A percentile compares a stretch with the other conserved stretches of the same genome.
phyloP scores from a whole-genome alignment of 2,113 vertebrate genomes.

The Lynx canadensis region DNA sequence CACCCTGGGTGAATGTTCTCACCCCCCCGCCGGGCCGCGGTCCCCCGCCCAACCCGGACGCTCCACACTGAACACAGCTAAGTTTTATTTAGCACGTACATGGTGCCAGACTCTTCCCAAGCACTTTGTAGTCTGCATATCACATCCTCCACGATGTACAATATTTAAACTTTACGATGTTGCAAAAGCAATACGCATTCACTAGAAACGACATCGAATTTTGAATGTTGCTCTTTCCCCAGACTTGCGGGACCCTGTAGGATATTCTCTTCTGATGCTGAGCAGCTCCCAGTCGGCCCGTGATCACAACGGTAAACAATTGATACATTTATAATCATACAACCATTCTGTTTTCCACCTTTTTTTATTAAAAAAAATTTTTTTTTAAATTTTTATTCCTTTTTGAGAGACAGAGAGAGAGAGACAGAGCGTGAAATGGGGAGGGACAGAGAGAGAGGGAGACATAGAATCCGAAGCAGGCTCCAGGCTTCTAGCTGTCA shows the following conservation, averaged over 20 bases:
- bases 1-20: background rate
- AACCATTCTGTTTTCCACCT: background rate
- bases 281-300: background rate
- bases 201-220: background rate
- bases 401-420: too few relatives aligned
- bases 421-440: too few relatives aligned
- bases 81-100: background rate
- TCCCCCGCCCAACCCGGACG: background rate
- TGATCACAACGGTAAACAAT: background rate
- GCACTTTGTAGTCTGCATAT: background rate
- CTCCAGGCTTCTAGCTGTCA: too few relatives aligned
- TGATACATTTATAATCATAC: background rate
- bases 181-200: background rate
- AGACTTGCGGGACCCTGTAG: background rate
- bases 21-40: fast-evolving
- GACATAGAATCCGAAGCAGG: too few relatives aligned
- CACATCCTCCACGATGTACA: background rate
- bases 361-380: too few relatives aligned
- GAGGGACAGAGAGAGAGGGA: too few relatives aligned
- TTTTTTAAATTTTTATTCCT: too few relatives aligned
- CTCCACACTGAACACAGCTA: background rate
- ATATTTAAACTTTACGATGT: background rate
- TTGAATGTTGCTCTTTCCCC: background rate
- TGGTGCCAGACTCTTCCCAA: background rate
- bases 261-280: background rate